These are phyloP conservation scores for Uropsilus gracilis DNA, from an alignment of 2,113 vertebrate genomes.

Conservation along the genomic window DNA sequence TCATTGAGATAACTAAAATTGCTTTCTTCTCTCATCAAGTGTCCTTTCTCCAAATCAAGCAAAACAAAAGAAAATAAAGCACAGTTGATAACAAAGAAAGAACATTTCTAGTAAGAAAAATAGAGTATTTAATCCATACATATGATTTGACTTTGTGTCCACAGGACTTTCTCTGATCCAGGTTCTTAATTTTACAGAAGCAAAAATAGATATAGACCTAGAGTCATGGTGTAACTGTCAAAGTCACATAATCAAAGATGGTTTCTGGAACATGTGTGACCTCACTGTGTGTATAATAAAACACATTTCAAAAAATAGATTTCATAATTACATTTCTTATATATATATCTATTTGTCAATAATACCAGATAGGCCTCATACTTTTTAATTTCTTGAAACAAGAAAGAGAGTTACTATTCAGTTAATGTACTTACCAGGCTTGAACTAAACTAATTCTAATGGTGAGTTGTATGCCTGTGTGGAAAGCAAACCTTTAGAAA, in stretches of 20 bases:
- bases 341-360: neutral
- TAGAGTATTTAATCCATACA: neutral
- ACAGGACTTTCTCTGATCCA: neutral
- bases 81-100: neutral
- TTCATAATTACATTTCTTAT: neutral
- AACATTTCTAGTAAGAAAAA: neutral
- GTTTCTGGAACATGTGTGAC: neutral
- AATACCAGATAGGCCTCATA: neutral
- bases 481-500: neutral
- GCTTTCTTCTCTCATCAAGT: neutral
- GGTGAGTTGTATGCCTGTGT: neutral
- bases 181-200: neutral
- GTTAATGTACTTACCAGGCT: neutral
- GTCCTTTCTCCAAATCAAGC: neutral
- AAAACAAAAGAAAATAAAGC: neutral
- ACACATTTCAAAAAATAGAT: neutral
- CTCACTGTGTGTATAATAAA: neutral
- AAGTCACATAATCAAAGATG: neutral
- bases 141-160: neutral
- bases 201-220: neutral
- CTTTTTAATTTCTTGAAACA: neutral
- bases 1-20: neutral
- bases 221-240: neutral
- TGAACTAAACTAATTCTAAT: neutral
- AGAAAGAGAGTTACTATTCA: neutral